Base-by-base conservation (phyloP, 2,797 vertebrate species). In the Hydrophis major region DNA sequence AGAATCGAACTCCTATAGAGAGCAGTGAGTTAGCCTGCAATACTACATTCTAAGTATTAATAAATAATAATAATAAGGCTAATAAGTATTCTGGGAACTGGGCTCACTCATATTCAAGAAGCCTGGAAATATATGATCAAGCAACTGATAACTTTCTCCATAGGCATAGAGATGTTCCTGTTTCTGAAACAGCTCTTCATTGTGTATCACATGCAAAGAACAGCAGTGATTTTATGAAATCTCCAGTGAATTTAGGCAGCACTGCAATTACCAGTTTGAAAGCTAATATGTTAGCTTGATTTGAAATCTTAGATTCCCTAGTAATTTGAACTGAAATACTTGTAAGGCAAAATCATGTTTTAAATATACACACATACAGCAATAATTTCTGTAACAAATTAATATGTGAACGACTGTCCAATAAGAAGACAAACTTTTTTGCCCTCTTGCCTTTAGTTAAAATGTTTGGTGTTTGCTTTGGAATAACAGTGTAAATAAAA, bases 251-350 rank as follows among this genome's bases (percentile, higher is more conserved):
- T 55, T 56, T 47, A 57, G 92, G 60, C 60, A 69, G 50, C n/a
- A 27, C 66, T 87, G 78, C 50, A 69, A 27, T 90, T 63, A 56
- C 25, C 47, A 11, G 28, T 25, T 78, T 57, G 83, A 32, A 47
- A 59, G 27, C 37, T 90, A 90, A 87, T 47, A 20, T 57, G 8
- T 57, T 25, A 27, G 14, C 53, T 87, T 86, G 61, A 89, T 88
- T 90, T 87, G 53, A 90, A 57, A 57, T 50, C 18, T 93, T 90
- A 47, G 55, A 47, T 59, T 74, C 83, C 92, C 83, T 12, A 18
- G 7, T 78, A 69, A 88, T 87, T 87, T 87, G 27, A 74, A 47
- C 27, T 93, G 53, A 90, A 90, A 59, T 87, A 90, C 32, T 90
- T 90, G 27, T 59, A 66, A 86, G 60, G 25, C 42, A 18, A 11